Evolutionary conservation across 2,113 vertebrate species (phyloP).

Genomic region (Sphyrna mokarran): DNA sequence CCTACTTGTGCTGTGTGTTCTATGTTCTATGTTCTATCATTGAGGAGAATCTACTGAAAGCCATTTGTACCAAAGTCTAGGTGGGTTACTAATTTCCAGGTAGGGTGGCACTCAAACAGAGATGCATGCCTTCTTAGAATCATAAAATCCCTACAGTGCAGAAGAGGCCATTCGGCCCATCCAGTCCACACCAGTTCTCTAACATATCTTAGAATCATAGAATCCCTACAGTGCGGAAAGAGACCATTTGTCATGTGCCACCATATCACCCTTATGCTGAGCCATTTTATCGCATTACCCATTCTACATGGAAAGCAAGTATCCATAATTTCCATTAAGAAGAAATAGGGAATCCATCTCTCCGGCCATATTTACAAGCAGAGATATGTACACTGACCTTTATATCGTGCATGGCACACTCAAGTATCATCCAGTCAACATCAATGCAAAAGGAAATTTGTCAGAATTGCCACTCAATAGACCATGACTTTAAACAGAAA

Average conservation of each 20-base stretch:
- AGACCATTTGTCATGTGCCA: too few relatives aligned
- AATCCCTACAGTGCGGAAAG: too few relatives aligned
- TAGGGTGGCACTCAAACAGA: not conserved
- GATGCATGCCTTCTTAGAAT: not conserved
- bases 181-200: too few relatives aligned
- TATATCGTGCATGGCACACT: not conserved
- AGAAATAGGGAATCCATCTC: not conserved
- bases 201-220: too few relatives aligned
- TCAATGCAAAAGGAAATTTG: not conserved
- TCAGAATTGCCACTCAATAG: not conserved
- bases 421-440: not conserved
- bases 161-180: too few relatives aligned
- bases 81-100: not conserved
- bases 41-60: not conserved
- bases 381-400: not conserved
- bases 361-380: not conserved
- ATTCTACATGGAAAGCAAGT: not conserved
- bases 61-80: not conserved
- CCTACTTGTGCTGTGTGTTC: too few relatives aligned
- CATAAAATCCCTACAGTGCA: too few relatives aligned
- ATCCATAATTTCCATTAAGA: not conserved
- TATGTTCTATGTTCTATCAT: too few relatives aligned
- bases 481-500: not conserved
- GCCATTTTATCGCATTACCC: not conserved
- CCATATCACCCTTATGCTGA: not conserved